Evolutionary conservation across 2,113 vertebrate species (phyloP), one percentile per base, ranked within the genome.

Genomic region (Hepsetus odoe): DNA sequence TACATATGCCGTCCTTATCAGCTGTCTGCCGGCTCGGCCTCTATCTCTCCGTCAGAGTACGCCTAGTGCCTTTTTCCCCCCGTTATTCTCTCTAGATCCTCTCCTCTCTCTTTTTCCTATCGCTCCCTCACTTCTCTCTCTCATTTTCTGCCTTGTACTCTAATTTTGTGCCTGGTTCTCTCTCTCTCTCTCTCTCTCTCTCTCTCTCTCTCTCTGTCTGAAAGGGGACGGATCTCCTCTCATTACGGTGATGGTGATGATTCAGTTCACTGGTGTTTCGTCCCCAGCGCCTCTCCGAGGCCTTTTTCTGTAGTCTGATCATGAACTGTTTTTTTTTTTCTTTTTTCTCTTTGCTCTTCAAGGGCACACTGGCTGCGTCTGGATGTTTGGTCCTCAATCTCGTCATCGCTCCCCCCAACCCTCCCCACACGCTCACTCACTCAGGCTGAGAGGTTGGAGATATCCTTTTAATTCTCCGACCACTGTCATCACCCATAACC

Each of bases 231-330:
- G 74, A 89, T 90, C 84, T 88, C 87, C 90, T 91, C 93, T 93
- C n/a, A n/a, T n/a, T 90, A 92, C 90, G 82, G 74, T 88, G 91
- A 93, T 90, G 89, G 91, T 83, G 89, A 92, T 92, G 92, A 92
- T 93, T 92, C 90, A 90, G 86, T 90, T 89, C 91, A 90, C 85
- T 88, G 85, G 83, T 77, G 79, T 53, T 80, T 71, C 51, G 10
- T 82, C 74, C 76, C 76, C 80, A 4, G 70, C 73, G 74, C 70
- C 83, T 86, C 84, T 86, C 81, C n/a, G n/a, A 85, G 84, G 84
- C 82, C 86, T 87, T 86, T 76, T 72, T 85, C 79, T 72, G 79
- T 85, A 85, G 83, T 84, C 69, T n/a, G 74, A 76, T 87, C 81
- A 85, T 82, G 84, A 83, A 85, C 83, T 85, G 70, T 76, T 83